Evolutionary conservation across 2,888 invertebrate genomes (phyloP).

Genomic region (Bombylius discolor): DNA sequence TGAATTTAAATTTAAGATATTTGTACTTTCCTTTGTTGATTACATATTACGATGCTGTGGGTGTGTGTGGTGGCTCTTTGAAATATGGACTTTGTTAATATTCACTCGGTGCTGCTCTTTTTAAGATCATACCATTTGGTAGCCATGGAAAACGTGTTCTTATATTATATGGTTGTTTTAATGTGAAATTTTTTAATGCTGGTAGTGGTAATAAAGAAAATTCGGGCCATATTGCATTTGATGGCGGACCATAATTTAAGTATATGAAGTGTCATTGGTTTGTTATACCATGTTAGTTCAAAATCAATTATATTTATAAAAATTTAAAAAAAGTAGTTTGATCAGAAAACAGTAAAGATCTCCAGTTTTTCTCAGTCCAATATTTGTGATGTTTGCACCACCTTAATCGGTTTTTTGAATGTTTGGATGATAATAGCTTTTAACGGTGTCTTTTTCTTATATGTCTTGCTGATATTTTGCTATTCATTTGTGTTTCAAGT

Average conservation of each 20-base stretch:
- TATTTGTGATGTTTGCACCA: too few species aligned
- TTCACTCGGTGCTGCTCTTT: constrained; percentile 88
- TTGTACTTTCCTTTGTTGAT: constrained; percentile 7
- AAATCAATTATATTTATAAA: too few species aligned
- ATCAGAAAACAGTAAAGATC: too few species aligned
- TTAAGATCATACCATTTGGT: constrained; percentile 89
- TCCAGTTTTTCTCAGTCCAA: too few species aligned
- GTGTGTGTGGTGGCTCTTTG: constrained; percentile 77
- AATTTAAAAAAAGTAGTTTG: too few species aligned
- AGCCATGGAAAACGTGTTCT: constrained; percentile 88
- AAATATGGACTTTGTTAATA: constrained; percentile 92
- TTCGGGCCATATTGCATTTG: constrained; percentile 92
- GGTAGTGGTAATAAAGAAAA: constrained; percentile 76
- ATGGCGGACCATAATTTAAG: constrained; percentile 85
- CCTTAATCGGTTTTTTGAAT: too few species aligned
- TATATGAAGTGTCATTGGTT: too few species aligned
- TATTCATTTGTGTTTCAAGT: too few species aligned
- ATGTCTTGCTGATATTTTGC: too few species aligned
- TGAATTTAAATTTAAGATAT: neutral
- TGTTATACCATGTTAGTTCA: too few species aligned
- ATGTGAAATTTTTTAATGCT: constrained; percentile 75
- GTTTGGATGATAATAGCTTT: too few species aligned
- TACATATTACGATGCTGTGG: constrained; percentile 87
- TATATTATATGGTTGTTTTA: constrained; percentile 88
- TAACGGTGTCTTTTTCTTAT: too few species aligned